These are phyloP conservation scores for Lottia gigantea DNA, from an alignment of 2,888 invertebrate species.

Conservation along the genomic window DNA sequence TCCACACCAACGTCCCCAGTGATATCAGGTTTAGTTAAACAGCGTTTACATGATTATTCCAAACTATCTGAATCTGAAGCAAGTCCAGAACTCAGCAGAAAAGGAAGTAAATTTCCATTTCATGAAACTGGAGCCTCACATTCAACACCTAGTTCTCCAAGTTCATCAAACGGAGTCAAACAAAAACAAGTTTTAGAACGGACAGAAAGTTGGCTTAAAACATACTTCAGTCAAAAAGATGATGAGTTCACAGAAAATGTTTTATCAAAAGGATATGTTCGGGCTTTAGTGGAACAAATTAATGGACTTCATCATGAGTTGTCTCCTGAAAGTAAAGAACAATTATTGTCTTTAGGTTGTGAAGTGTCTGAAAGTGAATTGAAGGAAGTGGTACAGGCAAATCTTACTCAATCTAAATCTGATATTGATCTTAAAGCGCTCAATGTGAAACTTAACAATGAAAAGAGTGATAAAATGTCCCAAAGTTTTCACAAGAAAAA, in stretches of 20 bases:
- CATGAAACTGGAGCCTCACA: slow-evolving; percentile 26
- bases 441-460: not conserved
- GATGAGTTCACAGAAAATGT: slow-evolving; percentile 44
- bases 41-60: slow-evolving; percentile 45
- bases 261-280: slow-evolving; percentile 52
- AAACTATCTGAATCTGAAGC: slow-evolving; percentile 30
- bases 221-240: slow-evolving; percentile 29
- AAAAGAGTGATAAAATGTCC: slow-evolving; percentile 4
- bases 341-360: not conserved
- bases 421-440: not conserved
- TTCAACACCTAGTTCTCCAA: slow-evolving; percentile 24
- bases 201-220: slow-evolving; percentile 25
- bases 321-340: not conserved
- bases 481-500: slow-evolving; percentile 6
- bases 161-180: not conserved
- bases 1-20: slow-evolving; percentile 51
- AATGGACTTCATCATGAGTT: slow-evolving; percentile 26
- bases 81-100: slow-evolving; percentile 9
- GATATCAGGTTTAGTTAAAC: slow-evolving; percentile 48
- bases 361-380: not conserved
- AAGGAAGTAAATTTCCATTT: not conserved
- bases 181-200: slow-evolving; percentile 17
- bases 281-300: slow-evolving; percentile 47
- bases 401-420: not conserved
- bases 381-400: not conserved